A percentile compares a stretch with the other conserved stretches of the same genome.
Evolutionary conservation across 2,113 vertebrate genomes (phyloP).

Genomic region (Ceyx cyanopectus): DNA sequence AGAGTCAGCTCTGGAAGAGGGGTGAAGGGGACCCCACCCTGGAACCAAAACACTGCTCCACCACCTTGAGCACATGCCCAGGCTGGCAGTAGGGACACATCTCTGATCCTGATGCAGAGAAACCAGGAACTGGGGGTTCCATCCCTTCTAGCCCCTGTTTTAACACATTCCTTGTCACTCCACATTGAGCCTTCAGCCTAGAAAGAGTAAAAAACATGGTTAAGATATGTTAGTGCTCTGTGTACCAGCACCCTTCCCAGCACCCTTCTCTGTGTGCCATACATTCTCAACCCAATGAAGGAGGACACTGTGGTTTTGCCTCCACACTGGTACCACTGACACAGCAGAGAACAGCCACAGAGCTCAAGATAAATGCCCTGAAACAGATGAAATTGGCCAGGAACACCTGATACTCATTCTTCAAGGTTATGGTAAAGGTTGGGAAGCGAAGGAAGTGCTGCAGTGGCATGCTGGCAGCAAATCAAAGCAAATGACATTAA

Average conservation of each 20-base stretch:
- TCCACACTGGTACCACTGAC: neutral
- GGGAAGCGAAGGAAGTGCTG: conserved; percentile 42
- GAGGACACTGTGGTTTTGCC: neutral
- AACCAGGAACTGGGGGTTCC: neutral
- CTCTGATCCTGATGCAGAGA: neutral
- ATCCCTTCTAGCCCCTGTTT: neutral
- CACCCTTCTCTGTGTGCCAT: neutral
- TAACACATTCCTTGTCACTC: neutral
- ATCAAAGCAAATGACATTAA: conserved; percentile 68
- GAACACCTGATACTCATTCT: conserved; percentile 61
- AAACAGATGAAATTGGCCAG: neutral
- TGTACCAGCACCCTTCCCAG: neutral
- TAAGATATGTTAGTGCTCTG: neutral
- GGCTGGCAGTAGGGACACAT: rapidly evolving
- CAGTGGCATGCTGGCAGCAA: conserved; percentile 63
- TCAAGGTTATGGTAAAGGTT: conserved; percentile 32
- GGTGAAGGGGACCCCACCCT: neutral
- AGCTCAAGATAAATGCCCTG: neutral
- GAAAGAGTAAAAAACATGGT: neutral
- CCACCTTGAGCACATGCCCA: rapidly evolving
- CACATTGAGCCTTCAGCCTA: neutral
- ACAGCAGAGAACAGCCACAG: neutral
- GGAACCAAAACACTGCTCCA: neutral
- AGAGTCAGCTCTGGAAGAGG: neutral
- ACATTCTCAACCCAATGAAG: neutral